Evolutionary conservation across 2,797 vertebrate species (phyloP).

Genomic region (Poeciliopsis paucimaculata): DNA sequence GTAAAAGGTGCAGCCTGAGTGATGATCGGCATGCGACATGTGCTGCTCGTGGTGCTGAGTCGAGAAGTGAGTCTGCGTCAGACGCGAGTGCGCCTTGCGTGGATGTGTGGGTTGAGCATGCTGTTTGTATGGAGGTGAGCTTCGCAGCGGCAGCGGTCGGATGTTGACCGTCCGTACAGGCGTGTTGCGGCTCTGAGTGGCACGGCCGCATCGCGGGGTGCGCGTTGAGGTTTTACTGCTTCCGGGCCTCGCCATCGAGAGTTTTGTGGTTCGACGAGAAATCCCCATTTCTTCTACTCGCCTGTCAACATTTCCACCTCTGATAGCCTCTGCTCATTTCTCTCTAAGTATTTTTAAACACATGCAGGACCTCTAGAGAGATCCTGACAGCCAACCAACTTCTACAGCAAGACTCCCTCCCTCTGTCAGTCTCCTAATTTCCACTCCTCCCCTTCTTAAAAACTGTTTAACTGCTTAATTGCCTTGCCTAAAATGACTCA

Average conservation of each 20-base stretch:
- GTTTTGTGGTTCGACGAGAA: slow-evolving; percentile 74
- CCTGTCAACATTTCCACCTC: slow-evolving; percentile 65
- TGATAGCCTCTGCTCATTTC: slow-evolving; percentile 59
- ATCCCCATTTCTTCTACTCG: slow-evolving; percentile 76
- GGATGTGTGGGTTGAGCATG: slow-evolving; percentile 54
- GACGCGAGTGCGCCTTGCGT: slow-evolving; percentile 42
- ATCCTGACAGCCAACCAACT: slow-evolving; percentile 80
- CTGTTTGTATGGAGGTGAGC: slow-evolving; percentile 57
- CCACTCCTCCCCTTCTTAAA: slow-evolving; percentile 68
- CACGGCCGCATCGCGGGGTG: slow-evolving; percentile 51
- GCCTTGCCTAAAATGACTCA: slow-evolving; percentile 36
- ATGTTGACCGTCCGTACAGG: slow-evolving; percentile 58
- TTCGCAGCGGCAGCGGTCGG: slow-evolving; percentile 63
- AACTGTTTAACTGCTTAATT: slow-evolving; percentile 40
- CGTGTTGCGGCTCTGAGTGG: slow-evolving; percentile 27
- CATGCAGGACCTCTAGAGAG: slow-evolving; percentile 71
- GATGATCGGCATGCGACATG: slow-evolving; percentile 69
- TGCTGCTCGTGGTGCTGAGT: slow-evolving; percentile 49
- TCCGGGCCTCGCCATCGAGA: slow-evolving; percentile 60
- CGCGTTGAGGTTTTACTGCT: slow-evolving; percentile 53
- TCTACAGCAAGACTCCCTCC: slow-evolving; percentile 68
- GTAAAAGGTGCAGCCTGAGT: slow-evolving; percentile 79
- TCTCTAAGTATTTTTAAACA: slow-evolving; percentile 77
- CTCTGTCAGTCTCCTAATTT: slow-evolving; percentile 63
- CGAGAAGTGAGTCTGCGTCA: slow-evolving; percentile 46